phyloP scores from a whole-genome alignment of 92 coral and sea anemone species.

The Palythoa caribaeorum region DNA sequence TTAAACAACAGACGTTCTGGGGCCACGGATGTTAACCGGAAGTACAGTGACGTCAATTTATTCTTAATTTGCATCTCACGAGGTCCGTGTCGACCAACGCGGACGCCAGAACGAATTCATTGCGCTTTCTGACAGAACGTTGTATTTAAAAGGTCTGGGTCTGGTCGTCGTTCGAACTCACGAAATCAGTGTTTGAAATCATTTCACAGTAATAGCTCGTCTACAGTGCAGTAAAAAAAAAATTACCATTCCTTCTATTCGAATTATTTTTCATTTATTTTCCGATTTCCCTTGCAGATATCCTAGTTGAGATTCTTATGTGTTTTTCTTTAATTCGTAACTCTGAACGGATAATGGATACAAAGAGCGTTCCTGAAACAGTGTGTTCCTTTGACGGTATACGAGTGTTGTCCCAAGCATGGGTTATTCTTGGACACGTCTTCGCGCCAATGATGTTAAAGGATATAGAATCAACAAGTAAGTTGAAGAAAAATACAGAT shows the following conservation, averaged over 20 bases:
- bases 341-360: background rate
- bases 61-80: conserved; percentile 17
- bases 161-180: too few relatives aligned
- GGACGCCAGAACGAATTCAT: conserved; percentile 9
- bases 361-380: background rate
- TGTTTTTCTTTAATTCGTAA: conserved; percentile 7
- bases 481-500: too few relatives aligned
- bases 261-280: background rate
- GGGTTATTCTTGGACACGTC: conserved; percentile 3
- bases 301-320: background rate
- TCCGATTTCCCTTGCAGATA: background rate
- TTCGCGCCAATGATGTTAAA: background rate
- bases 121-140: conserved; percentile 30
- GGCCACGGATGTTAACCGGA: conserved; percentile 30
- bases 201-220: too few relatives aligned
- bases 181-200: too few relatives aligned
- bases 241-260: background rate
- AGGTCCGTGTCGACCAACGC: background rate
- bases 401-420: background rate
- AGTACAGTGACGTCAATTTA: background rate
- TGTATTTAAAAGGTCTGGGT: background rate
- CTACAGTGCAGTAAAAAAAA: too few relatives aligned
- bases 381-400: background rate
- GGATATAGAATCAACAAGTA: too few relatives aligned
- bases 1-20: background rate